Evolutionary conservation across 2,113 vertebrate species (phyloP).

Genomic region (Upupa epops): DNA sequence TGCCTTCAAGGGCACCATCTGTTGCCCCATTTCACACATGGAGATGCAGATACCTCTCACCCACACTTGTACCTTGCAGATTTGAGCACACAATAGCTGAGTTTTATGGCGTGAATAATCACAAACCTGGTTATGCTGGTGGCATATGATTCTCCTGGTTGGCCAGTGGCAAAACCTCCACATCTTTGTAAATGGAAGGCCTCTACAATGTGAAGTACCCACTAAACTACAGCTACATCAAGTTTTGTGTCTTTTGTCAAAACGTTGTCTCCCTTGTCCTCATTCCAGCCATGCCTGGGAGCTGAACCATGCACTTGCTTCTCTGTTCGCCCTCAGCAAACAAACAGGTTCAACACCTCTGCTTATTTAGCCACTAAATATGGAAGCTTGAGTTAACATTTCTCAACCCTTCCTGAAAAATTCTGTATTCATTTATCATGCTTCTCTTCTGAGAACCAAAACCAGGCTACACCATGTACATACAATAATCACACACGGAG

Average conservation of each 20-base stretch:
- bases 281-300: background rate
- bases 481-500: background rate
- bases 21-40: rapidly evolving
- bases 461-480: background rate
- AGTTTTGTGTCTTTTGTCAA: background rate
- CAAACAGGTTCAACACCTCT: background rate
- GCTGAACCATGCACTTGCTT: background rate
- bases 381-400: background rate
- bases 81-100: rapidly evolving
- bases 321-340: background rate
- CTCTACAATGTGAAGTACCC: background rate
- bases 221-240: background rate
- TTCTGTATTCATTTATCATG: background rate
- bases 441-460: background rate
- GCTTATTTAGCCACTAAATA: background rate
- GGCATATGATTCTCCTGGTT: background rate
- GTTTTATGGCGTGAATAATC: background rate
- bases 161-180: background rate
- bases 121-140: background rate
- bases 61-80: background rate
- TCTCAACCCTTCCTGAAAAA: background rate
- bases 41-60: background rate
- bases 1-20: background rate
- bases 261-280: background rate
- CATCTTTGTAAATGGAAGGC: background rate